Base-by-base conservation (phyloP, 2,797 vertebrate genomes). In the Coluber constrictor region DNA sequence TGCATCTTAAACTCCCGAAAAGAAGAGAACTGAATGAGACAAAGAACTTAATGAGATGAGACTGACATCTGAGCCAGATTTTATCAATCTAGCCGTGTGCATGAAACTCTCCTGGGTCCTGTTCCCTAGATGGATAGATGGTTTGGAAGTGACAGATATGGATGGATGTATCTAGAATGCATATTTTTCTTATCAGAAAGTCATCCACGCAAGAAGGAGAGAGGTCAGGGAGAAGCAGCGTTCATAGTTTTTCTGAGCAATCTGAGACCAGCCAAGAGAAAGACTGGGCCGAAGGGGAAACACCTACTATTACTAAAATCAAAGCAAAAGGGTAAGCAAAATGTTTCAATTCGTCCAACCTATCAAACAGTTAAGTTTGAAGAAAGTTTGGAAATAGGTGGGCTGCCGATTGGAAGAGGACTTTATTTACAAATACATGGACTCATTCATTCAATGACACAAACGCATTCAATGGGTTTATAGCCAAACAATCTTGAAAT, bases 191-290 rank as follows among this genome's bases (percentile, higher is more conserved):
- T 90, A 63, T 18, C 94, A 97, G 97, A 94, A 97, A 95, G 94
- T 93, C 96, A 59, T 94, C 94, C 96, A 97, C 96, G 91, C 0
- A 95, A 92, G 98, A 97, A 93, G 95, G 96, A 27, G 98, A 98
- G 88, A 96, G 96, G 20, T 95, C 97, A 0, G 97, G 96, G 54
- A 97, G 97, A 90, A 98, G 96, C 94, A 97, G 95, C 66, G 9
- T 95, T 86, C 96, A 93, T 16, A 95, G 94, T 55, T 96, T 95
- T 25, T 96, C 95, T 0, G 96, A 96, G 37, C 96, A 95, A 32
- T 95, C 92, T 18, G 97, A 96, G 89, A 95, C 92, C 90, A 94
- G 43, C 16, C 94, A 83, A 20, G 98, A 98, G 93, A 97, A 93
- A 91, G 92, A 90, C 51, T 95, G 95, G 95, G 60, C 57, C 37